Conservation (phyloP, 2,888 invertebrate species). For the Leptinotarsa rubiginosa region DNA sequence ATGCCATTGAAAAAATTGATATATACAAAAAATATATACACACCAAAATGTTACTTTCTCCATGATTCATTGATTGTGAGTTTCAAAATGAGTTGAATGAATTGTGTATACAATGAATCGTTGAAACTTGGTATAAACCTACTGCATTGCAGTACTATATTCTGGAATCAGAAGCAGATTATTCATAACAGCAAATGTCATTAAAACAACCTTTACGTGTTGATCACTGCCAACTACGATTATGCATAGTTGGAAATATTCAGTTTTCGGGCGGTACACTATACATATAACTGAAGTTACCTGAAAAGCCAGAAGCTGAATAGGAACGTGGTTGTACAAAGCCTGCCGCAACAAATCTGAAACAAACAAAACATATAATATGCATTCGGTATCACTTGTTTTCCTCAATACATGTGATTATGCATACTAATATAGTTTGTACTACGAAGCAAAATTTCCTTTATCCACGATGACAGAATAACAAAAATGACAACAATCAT, state of each 20-base stretch:
- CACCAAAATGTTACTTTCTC: too few species aligned
- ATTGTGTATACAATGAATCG: background rate
- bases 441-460: background rate
- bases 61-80: too few species aligned
- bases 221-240: background rate
- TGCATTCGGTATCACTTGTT: conserved; percentile 12
- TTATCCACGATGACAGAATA: background rate
- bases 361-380: conserved; percentile 46
- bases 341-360: conserved; percentile 53
- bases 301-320: conserved; percentile 58
- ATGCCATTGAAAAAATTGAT: too few species aligned
- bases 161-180: background rate
- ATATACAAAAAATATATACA: too few species aligned
- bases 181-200: background rate
- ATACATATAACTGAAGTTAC: conserved; percentile 47
- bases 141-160: background rate
- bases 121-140: background rate
- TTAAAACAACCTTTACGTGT: background rate
- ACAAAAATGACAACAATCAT: too few species aligned
- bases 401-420: background rate
- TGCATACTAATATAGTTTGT: background rate
- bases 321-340: conserved; percentile 46
- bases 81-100: too few species aligned
- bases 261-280: background rate
- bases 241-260: background rate